Conservation (phyloP, 2,888 invertebrate species). For the Gymnocheta viridis region DNA sequence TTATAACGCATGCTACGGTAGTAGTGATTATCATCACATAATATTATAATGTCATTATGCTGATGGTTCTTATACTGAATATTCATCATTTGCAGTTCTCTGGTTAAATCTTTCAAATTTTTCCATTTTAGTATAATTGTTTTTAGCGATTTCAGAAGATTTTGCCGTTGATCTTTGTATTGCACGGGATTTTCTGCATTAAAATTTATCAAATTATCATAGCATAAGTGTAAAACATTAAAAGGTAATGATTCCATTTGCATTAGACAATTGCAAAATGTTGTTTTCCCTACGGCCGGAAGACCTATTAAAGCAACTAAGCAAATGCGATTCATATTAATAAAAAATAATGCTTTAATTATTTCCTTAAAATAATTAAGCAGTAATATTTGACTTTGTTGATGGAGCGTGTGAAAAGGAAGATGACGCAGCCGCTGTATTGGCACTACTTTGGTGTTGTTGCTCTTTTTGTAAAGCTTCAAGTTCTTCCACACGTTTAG, state of each 20-base stretch:
- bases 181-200: constrained; percentile 7
- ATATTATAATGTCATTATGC: constrained; percentile 71
- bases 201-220: constrained; percentile 73
- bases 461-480: constrained; percentile 75
- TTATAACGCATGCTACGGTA: constrained; percentile 80
- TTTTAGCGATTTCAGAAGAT: constrained; percentile 70
- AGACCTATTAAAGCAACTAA: constrained; percentile 78
- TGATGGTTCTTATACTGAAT: constrained; percentile 17
- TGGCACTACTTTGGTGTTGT: constrained; percentile 57
- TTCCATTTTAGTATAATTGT: constrained; percentile 67
- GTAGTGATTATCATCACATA: constrained; percentile 81
- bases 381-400: constrained; percentile 27
- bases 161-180: constrained; percentile 73
- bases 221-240: constrained; percentile 77
- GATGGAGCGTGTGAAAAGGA: background rate
- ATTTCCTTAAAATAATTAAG: constrained; percentile 35
- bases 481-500: constrained; percentile 77
- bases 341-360: background rate
- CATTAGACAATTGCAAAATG: constrained; percentile 74
- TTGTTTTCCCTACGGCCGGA: constrained; percentile 79
- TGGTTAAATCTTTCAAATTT: background rate
- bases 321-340: constrained; percentile 75
- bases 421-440: constrained; percentile 5
- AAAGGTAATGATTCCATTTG: constrained; percentile 54
- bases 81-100: background rate